Base-by-base conservation (phyloP, 2,888 invertebrate genomes). In the Argyra leucocephala region DNA sequence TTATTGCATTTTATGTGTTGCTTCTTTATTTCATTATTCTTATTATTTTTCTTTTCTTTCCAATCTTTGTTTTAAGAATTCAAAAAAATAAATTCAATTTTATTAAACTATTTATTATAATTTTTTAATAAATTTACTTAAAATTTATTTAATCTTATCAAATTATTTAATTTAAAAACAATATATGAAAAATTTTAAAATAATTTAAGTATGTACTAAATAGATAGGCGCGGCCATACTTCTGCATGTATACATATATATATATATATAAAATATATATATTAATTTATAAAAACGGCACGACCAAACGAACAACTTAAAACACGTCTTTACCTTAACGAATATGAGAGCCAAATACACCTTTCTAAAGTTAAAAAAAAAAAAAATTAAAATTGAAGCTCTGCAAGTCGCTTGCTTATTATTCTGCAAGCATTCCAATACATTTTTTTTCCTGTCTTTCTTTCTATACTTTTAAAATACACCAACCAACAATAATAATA, bases 291-390 rank as follows among this genome's bases (percentile, higher is more conserved):
- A 48, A 48, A 18, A 48, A 48, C 48, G 48, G 10, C 12, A n/a
- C 2, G 48, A 48, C 9, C 9, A 31, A 48, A 18, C 18, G 18
- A 48, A 48, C 48, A 15, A 12, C 48, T 48, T 48, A 18, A 37
- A 48, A 48, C 48, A 48, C 48, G 48, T 48, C 48, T 48, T 48
- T 48, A 48, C 48, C 48, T 48, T 6, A 18, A 48, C 48, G 48
- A 48, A 15, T 48, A 48, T 48, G 48, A 48, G 48, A 48, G 48
- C 48, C 48, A 48, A 48, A 48, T 48, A 48, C n/a, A n/a, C 48
- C 48, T 48, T 48, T 48, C 48, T 48, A 48, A 48, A 48, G 48
- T 48, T 48, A 48, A 48, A 48, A 48, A 18, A 18, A 48, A 48
- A 48, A 15, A 18, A 18, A 18, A 18, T 48, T 18, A 48, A 48